phyloP scores from a whole-genome alignment of 2,797 vertebrate species.

The Pampus argenteus region DNA sequence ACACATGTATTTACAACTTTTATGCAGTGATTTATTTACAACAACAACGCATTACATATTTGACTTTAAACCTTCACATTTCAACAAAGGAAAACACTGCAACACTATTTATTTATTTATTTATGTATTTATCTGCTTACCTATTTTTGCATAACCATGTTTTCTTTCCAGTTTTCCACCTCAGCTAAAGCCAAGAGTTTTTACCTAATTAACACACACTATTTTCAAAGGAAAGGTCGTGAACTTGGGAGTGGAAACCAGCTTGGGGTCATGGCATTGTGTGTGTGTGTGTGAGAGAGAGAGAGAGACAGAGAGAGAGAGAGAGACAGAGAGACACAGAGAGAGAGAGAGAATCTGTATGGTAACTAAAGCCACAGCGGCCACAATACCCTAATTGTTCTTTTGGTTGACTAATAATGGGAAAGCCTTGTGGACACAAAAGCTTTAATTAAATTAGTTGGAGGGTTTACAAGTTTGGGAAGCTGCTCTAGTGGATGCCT shows the following conservation, averaged over 20 bases:
- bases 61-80: not conserved
- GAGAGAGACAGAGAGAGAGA: no score
- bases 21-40: not conserved
- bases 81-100: not conserved
- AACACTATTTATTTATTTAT: not conserved
- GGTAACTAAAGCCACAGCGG: constrained; percentile 19
- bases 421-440: constrained; percentile 47
- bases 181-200: not conserved
- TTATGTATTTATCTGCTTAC: not conserved
- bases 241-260: not conserved
- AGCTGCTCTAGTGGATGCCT: constrained; percentile 33
- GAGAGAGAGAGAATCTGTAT: not conserved
- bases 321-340: no score
- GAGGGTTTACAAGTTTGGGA: constrained; percentile 58
- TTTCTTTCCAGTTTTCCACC: no score
- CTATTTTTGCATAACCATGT: no score
- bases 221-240: constrained; percentile 19
- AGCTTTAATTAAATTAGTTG: constrained; percentile 71
- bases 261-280: not conserved
- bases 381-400: constrained; percentile 52
- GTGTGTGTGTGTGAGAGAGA: not conserved
- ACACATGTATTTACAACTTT: not conserved
- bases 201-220: constrained; percentile 24
- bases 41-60: no score
- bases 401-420: constrained; percentile 49